Conservation (phyloP, 2,113 vertebrate species). For the Tragulus kanchil region DNA sequence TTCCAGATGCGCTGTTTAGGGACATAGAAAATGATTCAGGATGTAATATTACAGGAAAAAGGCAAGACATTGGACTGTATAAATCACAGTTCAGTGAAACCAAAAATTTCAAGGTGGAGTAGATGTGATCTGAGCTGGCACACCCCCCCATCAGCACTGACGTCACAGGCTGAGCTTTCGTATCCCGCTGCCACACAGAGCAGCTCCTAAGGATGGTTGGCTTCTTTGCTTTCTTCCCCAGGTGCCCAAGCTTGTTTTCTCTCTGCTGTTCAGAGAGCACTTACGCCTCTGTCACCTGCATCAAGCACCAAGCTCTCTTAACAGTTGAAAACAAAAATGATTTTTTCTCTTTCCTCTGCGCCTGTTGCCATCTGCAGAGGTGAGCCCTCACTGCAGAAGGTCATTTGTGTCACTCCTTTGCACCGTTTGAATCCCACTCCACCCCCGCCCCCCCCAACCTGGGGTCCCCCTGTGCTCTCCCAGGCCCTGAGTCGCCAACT, state of each 20-base stretch:
- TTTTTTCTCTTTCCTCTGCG: not conserved
- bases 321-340: not conserved
- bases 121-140: not conserved
- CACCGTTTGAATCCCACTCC: not conserved
- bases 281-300: not conserved
- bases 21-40: not conserved
- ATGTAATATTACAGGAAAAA: not conserved
- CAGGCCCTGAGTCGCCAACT: not conserved
- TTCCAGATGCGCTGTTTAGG: not conserved
- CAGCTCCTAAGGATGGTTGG: not conserved
- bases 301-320: slow-evolving; percentile 11
- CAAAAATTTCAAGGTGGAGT: not conserved
- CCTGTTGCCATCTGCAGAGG: not conserved
- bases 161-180: accelerated
- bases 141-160: not conserved
- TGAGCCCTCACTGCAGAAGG: not conserved
- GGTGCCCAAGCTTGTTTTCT: not conserved
- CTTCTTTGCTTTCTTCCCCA: not conserved
- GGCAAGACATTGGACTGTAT: not conserved
- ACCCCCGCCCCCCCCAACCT: accelerated
- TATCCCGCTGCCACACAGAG: accelerated
- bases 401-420: not conserved
- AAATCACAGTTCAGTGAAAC: not conserved
- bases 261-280: not conserved
- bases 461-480: not conserved